Base-by-base conservation (phyloP, 1,140 invertebrate species). In the Proctacanthus coquilletti region DNA sequence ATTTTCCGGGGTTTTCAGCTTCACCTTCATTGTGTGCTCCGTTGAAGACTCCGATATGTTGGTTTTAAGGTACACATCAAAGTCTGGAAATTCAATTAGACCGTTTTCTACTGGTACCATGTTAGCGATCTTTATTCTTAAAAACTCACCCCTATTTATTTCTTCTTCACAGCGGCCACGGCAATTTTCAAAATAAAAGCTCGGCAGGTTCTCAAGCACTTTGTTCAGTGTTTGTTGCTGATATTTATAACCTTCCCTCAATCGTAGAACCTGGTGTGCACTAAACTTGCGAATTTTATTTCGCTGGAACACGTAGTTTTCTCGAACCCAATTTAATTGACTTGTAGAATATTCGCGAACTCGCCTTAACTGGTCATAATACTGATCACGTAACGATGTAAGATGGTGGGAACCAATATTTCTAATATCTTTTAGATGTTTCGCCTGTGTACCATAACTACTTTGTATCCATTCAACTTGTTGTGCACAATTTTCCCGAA, bases 271-370 rank as follows among this genome's bases (percentile, higher is more conserved):
- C 57, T 95, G 89, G 50, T 91, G 83, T 0, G 84, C 77, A 58
- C 86, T 89, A 63, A 94, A 96, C 58, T 95, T 94, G 11, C 88
- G 70, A 37, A 95, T 89, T 50, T 89, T 80, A 54, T 92, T 84
- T 11, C 89, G 71, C 63, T 95, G 91, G 70, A 88, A 87, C 50
- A 93, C 80, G 61, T 95, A 95, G 58, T 91, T 92, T 54, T 94
- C 88, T 34, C 88, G 71, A 34, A 95, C 83, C 77, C 85, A 85
- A 54, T 88, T 85, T 42, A 96, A 67, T 60, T 94, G 88, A 41
- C 74, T 72, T 3, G 80, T 81, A 6, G 85, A 89, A 57, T 92
- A 92, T 49, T 88, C 84, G 32, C 83, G 71, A n/a, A 89, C 85
- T 45, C 77, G 72, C 57, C 77, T 80, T 31, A 85, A 77, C 74